Evolutionary conservation across 2,113 vertebrate genomes (phyloP), one percentile per base, ranked within the genome.

Genomic region (Stegastes partitus): DNA sequence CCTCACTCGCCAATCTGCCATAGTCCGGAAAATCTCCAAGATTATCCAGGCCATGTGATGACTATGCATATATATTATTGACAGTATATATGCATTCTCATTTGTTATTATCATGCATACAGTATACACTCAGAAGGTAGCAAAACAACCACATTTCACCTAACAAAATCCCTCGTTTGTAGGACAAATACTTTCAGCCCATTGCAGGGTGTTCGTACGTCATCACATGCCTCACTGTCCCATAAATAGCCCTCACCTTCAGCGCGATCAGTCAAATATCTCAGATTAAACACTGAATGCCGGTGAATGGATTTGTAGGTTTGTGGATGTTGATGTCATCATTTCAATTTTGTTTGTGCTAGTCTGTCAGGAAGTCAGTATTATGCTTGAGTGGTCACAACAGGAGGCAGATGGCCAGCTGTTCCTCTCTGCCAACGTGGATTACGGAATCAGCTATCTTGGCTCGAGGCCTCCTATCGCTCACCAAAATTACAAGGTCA

Each of bases 11-110:
- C 66, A 85, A 85, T 86, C 80, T 80, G 79, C 56, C 69, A 55
- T 21, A 39, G 26, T 65, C 51, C 61, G 74, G 62, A 80, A 81
- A 82, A 82, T 74, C 72, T 78, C 74, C 74, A 72, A 85, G 86
- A 89, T 91, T 89, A 88, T 80, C 59, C 53, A 5, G 39, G 54
- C 55, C 61, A 70, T 65, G 71, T 66, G 73, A 81, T 53, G 54
- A 66, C 10, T 10, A 55, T 57, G 51, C 15, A 47, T 39, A 10
- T 14, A n/a, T n/a, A 49, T 8, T 3, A 61, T 55, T 45, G 34
- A 22, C n/a, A 39, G 12, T 18, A 42, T 11, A 9, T 34, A 10
- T 34, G 31, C 31, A 34, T 9, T 9, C 2, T 34, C 31, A 34
- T 34, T 34, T 9, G 31, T 14, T 42, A 42, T 42, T 2, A 14